A percentile compares a stretch with the other conserved stretches of the same genome.
phyloP scores from a whole-genome alignment of 2,888 invertebrate genomes.

The Eupithecia vulgata region DNA sequence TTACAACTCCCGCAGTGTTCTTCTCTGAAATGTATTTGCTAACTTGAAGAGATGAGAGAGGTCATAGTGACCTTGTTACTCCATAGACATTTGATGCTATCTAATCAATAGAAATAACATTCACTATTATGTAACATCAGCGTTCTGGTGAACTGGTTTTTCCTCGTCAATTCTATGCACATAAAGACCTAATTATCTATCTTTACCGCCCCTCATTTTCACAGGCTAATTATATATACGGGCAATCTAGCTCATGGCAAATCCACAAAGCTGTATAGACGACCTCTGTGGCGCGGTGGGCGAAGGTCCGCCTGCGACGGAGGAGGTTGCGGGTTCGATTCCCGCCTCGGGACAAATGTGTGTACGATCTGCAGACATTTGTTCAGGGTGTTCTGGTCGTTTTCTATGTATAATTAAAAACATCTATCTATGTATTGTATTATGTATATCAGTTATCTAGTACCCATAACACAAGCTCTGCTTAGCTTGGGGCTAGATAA shows the following conservation, averaged over 20 bases:
- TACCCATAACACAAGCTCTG: no score
- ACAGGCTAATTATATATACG: background rate
- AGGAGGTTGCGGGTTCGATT: no score
- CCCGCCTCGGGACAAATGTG: no score
- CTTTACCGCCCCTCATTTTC: background rate
- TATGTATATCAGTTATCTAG: no score
- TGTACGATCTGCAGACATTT: no score
- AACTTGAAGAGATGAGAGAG: background rate
- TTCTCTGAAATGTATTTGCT: background rate
- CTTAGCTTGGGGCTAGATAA: no score
- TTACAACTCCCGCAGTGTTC: background rate
- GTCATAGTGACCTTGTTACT: background rate
- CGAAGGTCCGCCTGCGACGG: no score
- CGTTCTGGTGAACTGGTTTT: conserved; percentile 5
- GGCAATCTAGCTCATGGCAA: background rate
- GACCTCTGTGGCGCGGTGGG: no score
- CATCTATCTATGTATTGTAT: no score
- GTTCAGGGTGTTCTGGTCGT: no score
- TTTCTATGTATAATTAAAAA: no score
- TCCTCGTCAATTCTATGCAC: conserved; percentile 1
- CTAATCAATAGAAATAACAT: conserved; percentile 7
- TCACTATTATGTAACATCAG: conserved; percentile 2
- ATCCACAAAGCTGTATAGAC: background rate
- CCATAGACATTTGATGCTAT: background rate
- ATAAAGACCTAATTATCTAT: background rate